A percentile compares a stretch with the other conserved stretches of the same genome.
phyloP scores from a whole-genome alignment of 1,140 invertebrate species.

The Aculops lycopersici region DNA sequence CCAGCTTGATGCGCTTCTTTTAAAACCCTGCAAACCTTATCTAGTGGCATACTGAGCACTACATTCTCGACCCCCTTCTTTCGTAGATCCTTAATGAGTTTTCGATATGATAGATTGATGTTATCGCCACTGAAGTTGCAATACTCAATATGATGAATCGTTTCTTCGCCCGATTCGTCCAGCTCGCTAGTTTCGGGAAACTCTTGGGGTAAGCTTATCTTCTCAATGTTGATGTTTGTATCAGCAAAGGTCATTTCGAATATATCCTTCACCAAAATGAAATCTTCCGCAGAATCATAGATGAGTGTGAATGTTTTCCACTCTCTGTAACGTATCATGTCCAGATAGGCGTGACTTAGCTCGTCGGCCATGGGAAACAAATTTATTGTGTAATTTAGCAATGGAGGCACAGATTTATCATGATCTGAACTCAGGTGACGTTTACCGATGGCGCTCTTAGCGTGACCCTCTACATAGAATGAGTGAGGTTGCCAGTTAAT shows the following conservation, averaged over 20 bases:
- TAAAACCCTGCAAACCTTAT: background rate
- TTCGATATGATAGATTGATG: background rate
- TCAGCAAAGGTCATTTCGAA: background rate
- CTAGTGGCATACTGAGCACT: background rate
- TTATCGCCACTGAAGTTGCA: background rate
- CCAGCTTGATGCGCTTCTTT: background rate
- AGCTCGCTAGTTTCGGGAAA: background rate
- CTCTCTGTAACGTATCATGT: constrained; percentile 48
- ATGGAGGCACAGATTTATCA: background rate
- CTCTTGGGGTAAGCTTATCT: too few species aligned
- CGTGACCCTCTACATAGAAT: constrained; percentile 4
- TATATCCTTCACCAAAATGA: constrained; percentile 14
- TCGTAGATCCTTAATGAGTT: background rate
- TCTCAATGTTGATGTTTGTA: too few species aligned
- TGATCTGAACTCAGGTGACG: background rate
- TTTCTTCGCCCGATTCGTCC: background rate
- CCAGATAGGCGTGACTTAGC: constrained; percentile 31
- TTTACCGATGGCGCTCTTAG: background rate
- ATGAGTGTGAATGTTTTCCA: constrained; percentile 80
- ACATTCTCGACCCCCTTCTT: background rate
- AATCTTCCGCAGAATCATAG: constrained; percentile 68
- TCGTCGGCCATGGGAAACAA: background rate
- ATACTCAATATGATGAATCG: background rate
- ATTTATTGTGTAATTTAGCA: background rate
- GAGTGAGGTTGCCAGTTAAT: constrained; percentile 1